phyloP scores from a whole-genome alignment of 2,888 invertebrate species.

The Cartodere bifasciata region DNA sequence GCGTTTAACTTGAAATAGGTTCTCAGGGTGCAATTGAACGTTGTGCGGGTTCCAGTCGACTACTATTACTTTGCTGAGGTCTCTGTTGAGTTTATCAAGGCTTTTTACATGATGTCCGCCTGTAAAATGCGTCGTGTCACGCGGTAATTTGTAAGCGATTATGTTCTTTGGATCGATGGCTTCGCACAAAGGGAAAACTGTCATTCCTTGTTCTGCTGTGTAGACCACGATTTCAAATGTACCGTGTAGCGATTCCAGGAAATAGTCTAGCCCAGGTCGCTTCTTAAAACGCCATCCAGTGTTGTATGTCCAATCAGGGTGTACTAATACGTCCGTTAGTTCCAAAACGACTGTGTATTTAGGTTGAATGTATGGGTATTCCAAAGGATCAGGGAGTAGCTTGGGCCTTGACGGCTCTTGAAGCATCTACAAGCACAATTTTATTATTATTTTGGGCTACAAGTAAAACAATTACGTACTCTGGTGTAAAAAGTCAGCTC shows the following conservation, averaged over 20 bases:
- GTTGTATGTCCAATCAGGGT: constrained; percentile 97
- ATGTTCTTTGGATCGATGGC: constrained; percentile 81
- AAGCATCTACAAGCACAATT: constrained; percentile 47
- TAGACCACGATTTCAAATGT: constrained; percentile 93
- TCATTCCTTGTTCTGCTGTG: constrained; percentile 91
- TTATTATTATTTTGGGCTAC: not conserved
- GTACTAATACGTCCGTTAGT: constrained; percentile 89
- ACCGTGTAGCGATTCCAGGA: constrained; percentile 38
- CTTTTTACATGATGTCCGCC: constrained; percentile 93
- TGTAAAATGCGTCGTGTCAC: constrained; percentile 81
- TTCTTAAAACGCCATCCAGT: constrained; percentile 99
- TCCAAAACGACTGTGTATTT: constrained; percentile 93
- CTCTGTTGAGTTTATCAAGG: constrained; percentile 69
- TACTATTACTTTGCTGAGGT: constrained; percentile 81
- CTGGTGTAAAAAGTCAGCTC: constrained; percentile 30
- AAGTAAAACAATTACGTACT: too few species aligned
- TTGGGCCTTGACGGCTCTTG: constrained; percentile 91
- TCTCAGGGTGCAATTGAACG: constrained; percentile 77
- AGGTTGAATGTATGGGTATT: constrained; percentile 87
- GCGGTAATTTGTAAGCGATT: constrained; percentile 68
- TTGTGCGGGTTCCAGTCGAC: constrained; percentile 89
- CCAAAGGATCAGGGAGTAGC: constrained; percentile 83
- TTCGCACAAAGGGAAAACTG: constrained; percentile 87
- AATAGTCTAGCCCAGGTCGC: constrained; percentile 55
- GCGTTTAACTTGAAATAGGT: constrained; percentile 72